Evolutionary conservation across 1,140 invertebrate genomes (phyloP).

Genomic region (Elymnias hypermnestra): DNA sequence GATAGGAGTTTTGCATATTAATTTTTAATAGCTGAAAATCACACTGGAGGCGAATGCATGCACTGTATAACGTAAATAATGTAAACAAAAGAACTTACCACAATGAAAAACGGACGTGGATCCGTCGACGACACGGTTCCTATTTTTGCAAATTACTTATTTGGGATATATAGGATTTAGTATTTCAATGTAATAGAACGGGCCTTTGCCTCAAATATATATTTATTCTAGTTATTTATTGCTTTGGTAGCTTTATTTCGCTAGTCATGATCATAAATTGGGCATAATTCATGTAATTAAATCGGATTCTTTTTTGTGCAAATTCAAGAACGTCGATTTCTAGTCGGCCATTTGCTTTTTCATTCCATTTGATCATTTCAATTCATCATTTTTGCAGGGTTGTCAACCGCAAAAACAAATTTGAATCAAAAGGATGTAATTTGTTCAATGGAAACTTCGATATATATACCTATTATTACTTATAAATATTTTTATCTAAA

Average conservation of each 20-base stretch:
- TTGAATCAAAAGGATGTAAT: neutral
- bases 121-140: constrained; percentile 46
- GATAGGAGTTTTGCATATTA: neutral
- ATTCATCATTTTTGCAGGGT: constrained; percentile 27
- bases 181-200: constrained; percentile 40
- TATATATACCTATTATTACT: too few species aligned
- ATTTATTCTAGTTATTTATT: constrained; percentile 48
- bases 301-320: constrained; percentile 63
- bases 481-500: too few species aligned
- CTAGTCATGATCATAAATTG: constrained; percentile 69
- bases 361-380: constrained; percentile 36
- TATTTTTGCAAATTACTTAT: constrained; percentile 52
- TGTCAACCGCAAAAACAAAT: constrained; percentile 11
- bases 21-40: neutral
- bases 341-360: constrained; percentile 73
- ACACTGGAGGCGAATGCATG: constrained; percentile 4
- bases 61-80: constrained; percentile 24
- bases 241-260: constrained; percentile 59
- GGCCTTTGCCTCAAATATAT: constrained; percentile 32
- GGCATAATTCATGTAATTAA: constrained; percentile 70
- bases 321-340: constrained; percentile 58
- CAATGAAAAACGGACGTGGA: constrained; percentile 57
- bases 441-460: neutral
- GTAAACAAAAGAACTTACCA: constrained; percentile 56
- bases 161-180: constrained; percentile 48